Evolutionary conservation across 2,888 invertebrate species (phyloP).

Genomic region (Papilio gigon): DNA sequence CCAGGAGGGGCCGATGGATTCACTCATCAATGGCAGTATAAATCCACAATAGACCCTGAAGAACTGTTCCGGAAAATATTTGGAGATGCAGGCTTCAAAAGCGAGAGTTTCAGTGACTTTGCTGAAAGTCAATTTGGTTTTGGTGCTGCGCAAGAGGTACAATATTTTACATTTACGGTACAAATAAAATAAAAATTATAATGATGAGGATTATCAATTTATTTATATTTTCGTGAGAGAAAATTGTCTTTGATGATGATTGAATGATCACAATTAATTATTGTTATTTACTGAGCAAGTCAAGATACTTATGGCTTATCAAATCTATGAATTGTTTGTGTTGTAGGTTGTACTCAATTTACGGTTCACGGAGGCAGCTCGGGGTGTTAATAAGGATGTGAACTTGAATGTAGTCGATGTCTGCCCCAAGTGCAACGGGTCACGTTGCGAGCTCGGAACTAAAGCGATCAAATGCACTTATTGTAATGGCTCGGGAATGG

Average conservation of each 20-base stretch:
- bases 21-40: conserved; percentile 91
- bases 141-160: conserved; percentile 94
- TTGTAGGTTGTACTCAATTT: conserved; percentile 72
- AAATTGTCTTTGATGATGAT: too few relatives aligned
- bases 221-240: too few relatives aligned
- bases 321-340: not conserved
- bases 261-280: not conserved
- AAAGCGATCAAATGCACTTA: conserved; percentile 93
- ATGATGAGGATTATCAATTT: too few relatives aligned
- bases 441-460: conserved; percentile 94
- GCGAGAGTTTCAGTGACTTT: conserved; percentile 89
- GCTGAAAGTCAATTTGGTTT: conserved; percentile 95
- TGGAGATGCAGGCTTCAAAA: conserved; percentile 90
- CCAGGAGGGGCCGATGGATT: conserved; percentile 84
- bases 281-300: not conserved
- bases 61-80: conserved; percentile 98
- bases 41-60: conserved; percentile 95
- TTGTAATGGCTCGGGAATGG: conserved; percentile 98
- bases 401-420: conserved; percentile 95
- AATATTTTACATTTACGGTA: conserved; percentile 21
- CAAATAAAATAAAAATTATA: not conserved
- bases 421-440: conserved; percentile 94
- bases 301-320: not conserved
- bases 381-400: conserved; percentile 97
- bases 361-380: conserved; percentile 95